Evolutionary conservation across 2,888 invertebrate species (phyloP), one percentile per base, ranked within the genome.

Genomic region (Eumerus sabulonum): DNA sequence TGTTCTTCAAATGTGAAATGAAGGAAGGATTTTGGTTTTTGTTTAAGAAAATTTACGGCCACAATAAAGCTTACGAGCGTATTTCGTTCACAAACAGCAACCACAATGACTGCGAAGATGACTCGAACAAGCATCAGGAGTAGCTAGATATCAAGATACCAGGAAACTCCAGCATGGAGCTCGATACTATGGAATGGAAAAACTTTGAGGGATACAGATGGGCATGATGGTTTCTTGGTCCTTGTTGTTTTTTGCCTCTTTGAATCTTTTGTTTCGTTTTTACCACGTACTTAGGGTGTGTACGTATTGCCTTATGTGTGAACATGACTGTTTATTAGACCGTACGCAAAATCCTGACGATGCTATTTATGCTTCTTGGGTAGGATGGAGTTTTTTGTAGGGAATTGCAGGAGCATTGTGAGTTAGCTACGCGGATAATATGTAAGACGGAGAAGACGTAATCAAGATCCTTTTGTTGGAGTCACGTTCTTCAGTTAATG

Each of bases 391-490:
- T 19, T 11, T 1, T 11, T n/a, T 40, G n/a, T 40, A 9, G 2
- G 45, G 45, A 14, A 35, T 36, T 57, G 68, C 35, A 45, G 40
- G 14, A 47, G 12, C 9, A 63, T 27, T 27, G 27, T 27, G 27
- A 27, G 27, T 27, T 27, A 27, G 27, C 27, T 27, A 27, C 27
- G 27, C 27, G 27, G 7, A 27, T 27, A 27, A 27, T 27, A 27
- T 27, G 45, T 44, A 35, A 50, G 60, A 35, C 42, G 27, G 53
- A 64, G 64, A 59, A 76, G 51, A 63, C 50, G 62, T 64, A 70
- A 70, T 76, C 64, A 77, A 73, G 73, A 59, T 73, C 48, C 57
- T 54, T 73, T 73, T 73, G 67, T 68, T 68, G 45, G 47, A 53
- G 56, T 62, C 62, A 77, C 74, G 74, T 74, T 62, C 57, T 62